Evolutionary conservation across 2,888 invertebrate species (phyloP).

Genomic region (Coelogynopora nodosa): DNA sequence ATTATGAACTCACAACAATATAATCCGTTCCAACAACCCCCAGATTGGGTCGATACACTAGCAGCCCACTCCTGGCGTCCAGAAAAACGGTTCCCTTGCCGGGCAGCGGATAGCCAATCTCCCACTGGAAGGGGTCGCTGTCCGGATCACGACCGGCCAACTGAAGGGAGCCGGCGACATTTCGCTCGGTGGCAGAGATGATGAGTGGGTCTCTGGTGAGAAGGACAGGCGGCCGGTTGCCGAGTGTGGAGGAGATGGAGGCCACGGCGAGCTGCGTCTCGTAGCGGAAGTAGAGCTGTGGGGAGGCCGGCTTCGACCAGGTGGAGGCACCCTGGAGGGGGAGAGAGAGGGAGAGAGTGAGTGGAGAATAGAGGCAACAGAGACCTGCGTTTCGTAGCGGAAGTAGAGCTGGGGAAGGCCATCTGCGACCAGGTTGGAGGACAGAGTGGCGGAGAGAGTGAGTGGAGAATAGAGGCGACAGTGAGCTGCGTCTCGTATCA

Average conservation of each 20-base stretch:
- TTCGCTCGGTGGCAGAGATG: not conserved
- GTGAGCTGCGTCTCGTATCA: not conserved
- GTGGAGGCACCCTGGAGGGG: not conserved
- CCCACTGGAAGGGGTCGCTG: not conserved
- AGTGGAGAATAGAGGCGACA: not conserved
- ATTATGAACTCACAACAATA: not conserved
- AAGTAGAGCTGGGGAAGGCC: not conserved
- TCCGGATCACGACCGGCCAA: not conserved
- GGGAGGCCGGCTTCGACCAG: not conserved
- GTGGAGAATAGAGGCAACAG: not conserved
- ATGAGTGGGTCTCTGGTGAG: not conserved
- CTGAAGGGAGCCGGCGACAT: not conserved
- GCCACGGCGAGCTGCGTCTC: not conserved
- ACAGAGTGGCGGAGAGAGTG: not conserved
- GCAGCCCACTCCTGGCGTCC: not conserved
- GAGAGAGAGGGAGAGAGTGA: too few relatives aligned
- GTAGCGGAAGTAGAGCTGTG: not conserved
- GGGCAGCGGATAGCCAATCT: not conserved
- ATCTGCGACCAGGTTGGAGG: not conserved
- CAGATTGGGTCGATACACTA: not conserved
- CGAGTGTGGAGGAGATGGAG: not conserved
- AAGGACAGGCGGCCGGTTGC: not conserved
- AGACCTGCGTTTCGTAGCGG: not conserved
- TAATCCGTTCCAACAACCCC: not conserved
- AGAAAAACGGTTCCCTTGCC: not conserved